These are phyloP conservation scores for Lophura swinhoii DNA, from an alignment of 2,797 vertebrate species.

Conservation along the genomic window DNA sequence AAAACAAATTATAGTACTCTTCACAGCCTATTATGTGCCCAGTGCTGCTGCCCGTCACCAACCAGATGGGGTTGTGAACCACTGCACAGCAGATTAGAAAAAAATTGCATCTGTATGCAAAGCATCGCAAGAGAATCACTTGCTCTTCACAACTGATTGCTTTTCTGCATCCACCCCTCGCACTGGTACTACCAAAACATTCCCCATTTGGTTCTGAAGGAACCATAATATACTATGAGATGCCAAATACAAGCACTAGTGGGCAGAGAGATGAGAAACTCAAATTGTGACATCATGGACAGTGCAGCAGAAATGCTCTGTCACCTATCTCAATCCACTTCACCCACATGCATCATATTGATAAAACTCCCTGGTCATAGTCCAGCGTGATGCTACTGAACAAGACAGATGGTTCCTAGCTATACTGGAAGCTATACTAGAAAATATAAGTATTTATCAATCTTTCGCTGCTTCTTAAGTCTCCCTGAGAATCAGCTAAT, in stretches of 20 bases:
- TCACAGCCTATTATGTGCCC: not conserved
- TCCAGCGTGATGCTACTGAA: not conserved
- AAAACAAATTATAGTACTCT: not conserved
- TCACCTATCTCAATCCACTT: not conserved
- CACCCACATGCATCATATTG: not conserved
- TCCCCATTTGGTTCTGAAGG: not conserved
- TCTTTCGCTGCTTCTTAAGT: not conserved
- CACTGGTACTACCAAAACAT: not conserved
- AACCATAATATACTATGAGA: not conserved
- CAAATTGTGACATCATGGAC: not conserved
- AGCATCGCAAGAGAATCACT: not conserved
- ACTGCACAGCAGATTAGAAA: not conserved
- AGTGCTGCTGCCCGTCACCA: not conserved
- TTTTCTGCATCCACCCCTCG: not conserved
- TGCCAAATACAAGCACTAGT: not conserved
- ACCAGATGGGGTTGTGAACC: not conserved
- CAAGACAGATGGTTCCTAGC: not conserved
- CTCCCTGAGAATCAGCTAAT: not conserved
- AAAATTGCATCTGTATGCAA: not conserved
- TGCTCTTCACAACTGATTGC: not conserved
- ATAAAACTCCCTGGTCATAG: not conserved
- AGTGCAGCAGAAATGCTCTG: not conserved
- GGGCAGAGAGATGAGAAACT: not conserved
- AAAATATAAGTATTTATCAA: not conserved
- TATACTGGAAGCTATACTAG: not conserved